A percentile compares a stretch with the other conserved stretches of the same genome.
Conservation (phyloP, 2,797 vertebrate genomes). For the Danionella dracula region DNA sequence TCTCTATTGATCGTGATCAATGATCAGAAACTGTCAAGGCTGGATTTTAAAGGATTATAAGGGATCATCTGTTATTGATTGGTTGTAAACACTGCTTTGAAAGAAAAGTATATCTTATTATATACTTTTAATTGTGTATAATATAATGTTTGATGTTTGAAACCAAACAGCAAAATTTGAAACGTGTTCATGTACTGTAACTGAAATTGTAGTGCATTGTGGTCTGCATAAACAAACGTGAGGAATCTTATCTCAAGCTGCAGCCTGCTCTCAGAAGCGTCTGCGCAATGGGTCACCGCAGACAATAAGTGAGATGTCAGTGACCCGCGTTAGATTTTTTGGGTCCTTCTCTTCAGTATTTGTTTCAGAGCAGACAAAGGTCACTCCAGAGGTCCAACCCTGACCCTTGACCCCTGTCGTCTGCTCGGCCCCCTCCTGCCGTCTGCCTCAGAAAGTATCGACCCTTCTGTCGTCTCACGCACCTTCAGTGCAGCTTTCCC, state of each 20-base stretch:
- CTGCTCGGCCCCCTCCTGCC: slow-evolving; percentile 7
- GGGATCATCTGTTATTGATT: neutral
- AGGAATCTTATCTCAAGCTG: neutral
- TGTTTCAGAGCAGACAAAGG: slow-evolving; percentile 27
- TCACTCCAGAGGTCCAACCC: slow-evolving; percentile 21
- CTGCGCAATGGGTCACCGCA: neutral
- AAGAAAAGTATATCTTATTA: too few species aligned
- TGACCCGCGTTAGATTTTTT: slow-evolving; percentile 10
- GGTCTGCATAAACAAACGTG: too few species aligned
- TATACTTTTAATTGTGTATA: too few species aligned
- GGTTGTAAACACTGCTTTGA: neutral
- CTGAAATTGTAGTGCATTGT: too few species aligned
- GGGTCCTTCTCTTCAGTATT: slow-evolving; percentile 6
- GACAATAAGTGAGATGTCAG: neutral
- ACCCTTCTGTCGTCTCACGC: slow-evolving; percentile 30
- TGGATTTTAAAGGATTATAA: neutral
- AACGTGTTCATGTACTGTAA: too few species aligned
- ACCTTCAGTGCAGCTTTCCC: slow-evolving; percentile 13
- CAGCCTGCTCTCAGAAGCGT: neutral
- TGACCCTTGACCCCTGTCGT: slow-evolving; percentile 22
- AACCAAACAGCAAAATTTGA: too few species aligned
- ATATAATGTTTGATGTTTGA: too few species aligned
- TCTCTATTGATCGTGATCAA: neutral
- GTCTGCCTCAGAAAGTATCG: slow-evolving; percentile 27
- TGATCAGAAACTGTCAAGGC: neutral